Evolutionary conservation across 1,140 invertebrate species (phyloP).

Genomic region (Drosophila aff.): DNA sequence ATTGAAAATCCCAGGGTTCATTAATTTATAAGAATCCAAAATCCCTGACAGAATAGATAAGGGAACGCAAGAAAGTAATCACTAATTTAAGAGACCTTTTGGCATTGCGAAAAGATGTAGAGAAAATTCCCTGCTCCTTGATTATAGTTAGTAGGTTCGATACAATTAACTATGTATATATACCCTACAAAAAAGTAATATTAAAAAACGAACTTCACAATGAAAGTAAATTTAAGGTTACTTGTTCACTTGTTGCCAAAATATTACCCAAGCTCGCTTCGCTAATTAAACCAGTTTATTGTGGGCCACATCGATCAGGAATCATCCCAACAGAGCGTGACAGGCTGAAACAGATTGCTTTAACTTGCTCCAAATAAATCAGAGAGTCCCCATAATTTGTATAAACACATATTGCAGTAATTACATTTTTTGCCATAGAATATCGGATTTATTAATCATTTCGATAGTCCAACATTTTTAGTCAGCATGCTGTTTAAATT

Average conservation of each 20-base stretch:
- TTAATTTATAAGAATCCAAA: too few relatives aligned
- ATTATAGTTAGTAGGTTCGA: too few relatives aligned
- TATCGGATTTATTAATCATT: conserved; percentile 32
- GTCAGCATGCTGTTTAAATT: conserved; percentile 33
- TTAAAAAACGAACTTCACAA: neutral
- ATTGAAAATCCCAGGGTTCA: too few relatives aligned
- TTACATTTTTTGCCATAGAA: conserved; percentile 17
- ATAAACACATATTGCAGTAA: neutral
- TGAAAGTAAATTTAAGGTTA: neutral
- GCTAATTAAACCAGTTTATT: conserved; percentile 33
- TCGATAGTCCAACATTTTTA: conserved; percentile 30
- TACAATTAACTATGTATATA: too few relatives aligned
- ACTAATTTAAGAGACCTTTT: too few relatives aligned
- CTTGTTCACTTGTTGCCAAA: neutral
- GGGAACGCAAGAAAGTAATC: too few relatives aligned
- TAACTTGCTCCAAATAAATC: conserved; percentile 6
- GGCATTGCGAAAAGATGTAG: too few relatives aligned
- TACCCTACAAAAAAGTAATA: too few relatives aligned
- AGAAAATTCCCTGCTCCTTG: too few relatives aligned
- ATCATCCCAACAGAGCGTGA: conserved; percentile 14
- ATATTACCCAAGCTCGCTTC: neutral
- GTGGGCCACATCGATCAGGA: conserved; percentile 16
- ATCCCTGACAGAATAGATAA: too few relatives aligned
- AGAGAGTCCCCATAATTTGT: neutral
- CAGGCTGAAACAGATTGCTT: neutral